These are phyloP conservation scores for Stenoptilia bipunctidactyla DNA, from an alignment of 2,888 invertebrate species.

Conservation along the genomic window DNA sequence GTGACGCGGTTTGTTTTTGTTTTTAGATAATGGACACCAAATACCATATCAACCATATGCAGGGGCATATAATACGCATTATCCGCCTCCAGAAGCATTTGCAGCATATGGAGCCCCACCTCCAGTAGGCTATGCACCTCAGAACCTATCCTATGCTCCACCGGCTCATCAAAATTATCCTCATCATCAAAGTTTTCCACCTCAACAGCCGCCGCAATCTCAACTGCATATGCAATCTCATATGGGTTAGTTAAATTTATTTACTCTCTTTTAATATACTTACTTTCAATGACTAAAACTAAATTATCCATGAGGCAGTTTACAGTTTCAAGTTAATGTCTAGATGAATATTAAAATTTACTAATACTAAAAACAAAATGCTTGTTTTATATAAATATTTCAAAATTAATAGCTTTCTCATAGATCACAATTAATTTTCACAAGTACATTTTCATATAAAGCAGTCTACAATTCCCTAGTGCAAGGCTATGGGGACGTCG, in stretches of 20 bases:
- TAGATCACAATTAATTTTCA: neutral
- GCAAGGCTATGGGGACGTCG: constrained; percentile 55
- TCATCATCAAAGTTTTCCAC: constrained; percentile 60
- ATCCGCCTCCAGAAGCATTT: constrained; percentile 62
- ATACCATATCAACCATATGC: constrained; percentile 66
- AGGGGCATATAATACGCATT: constrained; percentile 64
- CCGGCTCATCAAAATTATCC: constrained; percentile 66
- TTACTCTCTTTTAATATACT: too few species aligned
- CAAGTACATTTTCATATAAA: neutral
- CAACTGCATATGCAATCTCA: constrained; percentile 62
- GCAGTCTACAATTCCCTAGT: constrained; percentile 21
- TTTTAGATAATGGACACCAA: constrained; percentile 66
- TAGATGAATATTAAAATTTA: too few species aligned
- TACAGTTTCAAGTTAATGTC: too few species aligned
- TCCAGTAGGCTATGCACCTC: constrained; percentile 59
- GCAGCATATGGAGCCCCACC: constrained; percentile 62
- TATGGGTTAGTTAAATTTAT: constrained; percentile 50
- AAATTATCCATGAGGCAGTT: too few species aligned
- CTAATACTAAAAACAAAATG: too few species aligned
- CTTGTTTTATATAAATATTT: too few species aligned
- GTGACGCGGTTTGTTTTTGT: constrained; percentile 15
- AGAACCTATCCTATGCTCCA: constrained; percentile 61
- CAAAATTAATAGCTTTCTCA: too few species aligned
- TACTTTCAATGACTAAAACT: too few species aligned
- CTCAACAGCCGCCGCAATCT: constrained; percentile 52